Conservation (phyloP, 2,113 vertebrate genomes). For the Tinamus guttatus region DNA sequence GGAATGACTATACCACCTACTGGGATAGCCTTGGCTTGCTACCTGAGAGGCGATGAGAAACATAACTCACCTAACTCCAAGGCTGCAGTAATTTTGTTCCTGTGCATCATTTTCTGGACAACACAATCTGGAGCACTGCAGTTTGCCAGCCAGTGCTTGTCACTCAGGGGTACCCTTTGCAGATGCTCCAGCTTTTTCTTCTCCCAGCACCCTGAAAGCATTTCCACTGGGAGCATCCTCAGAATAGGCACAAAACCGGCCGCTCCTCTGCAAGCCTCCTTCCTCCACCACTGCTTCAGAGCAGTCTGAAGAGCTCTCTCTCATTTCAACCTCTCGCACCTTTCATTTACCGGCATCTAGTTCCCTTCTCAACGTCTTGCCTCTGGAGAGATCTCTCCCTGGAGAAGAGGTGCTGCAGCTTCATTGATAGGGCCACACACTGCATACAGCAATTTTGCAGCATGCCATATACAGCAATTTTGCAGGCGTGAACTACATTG, state of each 20-base stretch:
- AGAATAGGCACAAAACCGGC: neutral
- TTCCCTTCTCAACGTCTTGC: neutral
- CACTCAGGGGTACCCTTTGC: fast-evolving
- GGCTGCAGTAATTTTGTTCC: neutral
- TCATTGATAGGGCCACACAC: neutral
- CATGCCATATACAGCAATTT: slow-evolving; percentile 18
- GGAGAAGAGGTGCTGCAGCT: neutral
- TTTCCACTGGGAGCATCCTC: neutral
- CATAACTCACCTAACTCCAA: neutral
- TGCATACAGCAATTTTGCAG: slow-evolving; percentile 7
- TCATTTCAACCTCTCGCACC: neutral
- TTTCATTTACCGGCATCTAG: neutral
- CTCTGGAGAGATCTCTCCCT: slow-evolving; percentile 12
- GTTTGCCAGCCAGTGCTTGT: neutral
- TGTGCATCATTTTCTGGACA: neutral
- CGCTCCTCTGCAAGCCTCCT: neutral
- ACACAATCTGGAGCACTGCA: neutral
- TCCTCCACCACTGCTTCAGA: neutral
- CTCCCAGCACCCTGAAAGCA: neutral
- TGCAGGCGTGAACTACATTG: neutral
- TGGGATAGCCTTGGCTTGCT: neutral
- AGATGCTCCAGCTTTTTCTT: neutral
- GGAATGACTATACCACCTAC: neutral
- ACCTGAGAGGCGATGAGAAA: neutral
- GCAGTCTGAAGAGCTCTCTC: neutral